phyloP scores from a whole-genome alignment of 2,888 invertebrate genomes.

The Hemistola chrysoprasaria region DNA sequence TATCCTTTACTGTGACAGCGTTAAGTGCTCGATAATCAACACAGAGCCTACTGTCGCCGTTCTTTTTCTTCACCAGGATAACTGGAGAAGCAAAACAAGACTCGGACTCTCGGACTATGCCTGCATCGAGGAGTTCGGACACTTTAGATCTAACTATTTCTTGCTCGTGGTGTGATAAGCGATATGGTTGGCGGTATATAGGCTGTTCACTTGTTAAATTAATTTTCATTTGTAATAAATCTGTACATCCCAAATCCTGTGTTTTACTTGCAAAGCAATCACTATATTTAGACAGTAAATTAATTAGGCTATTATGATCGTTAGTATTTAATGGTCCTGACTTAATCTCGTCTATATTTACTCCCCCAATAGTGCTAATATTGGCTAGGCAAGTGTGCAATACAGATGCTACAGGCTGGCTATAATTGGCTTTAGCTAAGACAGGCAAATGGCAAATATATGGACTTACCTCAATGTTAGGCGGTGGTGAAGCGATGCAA shows the following conservation, averaged over 20 bases:
- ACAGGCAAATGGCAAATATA: too few species aligned
- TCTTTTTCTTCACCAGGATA: background rate
- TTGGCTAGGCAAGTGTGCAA: too few species aligned
- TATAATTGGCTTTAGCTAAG: too few species aligned
- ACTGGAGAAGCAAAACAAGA: background rate
- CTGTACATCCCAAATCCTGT: background rate
- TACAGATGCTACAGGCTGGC: too few species aligned
- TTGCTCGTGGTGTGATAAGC: constrained; percentile 5
- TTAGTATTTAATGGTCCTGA: background rate
- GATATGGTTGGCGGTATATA: constrained; percentile 6
- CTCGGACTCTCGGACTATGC: background rate
- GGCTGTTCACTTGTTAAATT: too few species aligned
- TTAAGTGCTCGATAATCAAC: constrained; percentile 2
- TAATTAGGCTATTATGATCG: background rate
- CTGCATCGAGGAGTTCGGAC: background rate
- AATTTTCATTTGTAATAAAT: background rate
- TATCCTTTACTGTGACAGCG: background rate
- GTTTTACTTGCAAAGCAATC: too few species aligned
- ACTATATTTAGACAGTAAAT: background rate
- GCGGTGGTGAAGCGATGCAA: too few species aligned
- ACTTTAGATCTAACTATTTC: constrained; percentile 9
- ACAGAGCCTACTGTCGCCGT: background rate
- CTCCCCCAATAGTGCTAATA: too few species aligned
- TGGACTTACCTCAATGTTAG: too few species aligned
- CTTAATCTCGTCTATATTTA: background rate